Evolutionary conservation across 1,140 invertebrate species (phyloP).

Genomic region (Diuraphis noxia): DNA sequence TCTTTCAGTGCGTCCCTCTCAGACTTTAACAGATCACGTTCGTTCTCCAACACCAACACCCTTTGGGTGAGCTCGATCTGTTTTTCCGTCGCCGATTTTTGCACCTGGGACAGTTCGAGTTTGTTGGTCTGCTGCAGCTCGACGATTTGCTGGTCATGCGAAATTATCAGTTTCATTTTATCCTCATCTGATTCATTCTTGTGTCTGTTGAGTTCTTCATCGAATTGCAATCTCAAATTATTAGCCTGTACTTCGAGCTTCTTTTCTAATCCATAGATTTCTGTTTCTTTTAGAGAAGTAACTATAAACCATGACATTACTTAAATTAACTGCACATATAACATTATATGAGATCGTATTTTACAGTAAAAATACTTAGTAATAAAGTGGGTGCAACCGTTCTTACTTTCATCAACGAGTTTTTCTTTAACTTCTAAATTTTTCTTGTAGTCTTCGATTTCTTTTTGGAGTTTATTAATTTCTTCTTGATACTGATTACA

Average conservation of each 20-base stretch:
- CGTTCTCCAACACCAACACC: not conserved
- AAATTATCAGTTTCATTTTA: constrained; percentile 58
- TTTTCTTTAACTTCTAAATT: constrained; percentile 38
- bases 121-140: constrained; percentile 28
- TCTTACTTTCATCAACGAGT: constrained; percentile 14
- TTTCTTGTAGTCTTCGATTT: not conserved
- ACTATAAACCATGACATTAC: not conserved
- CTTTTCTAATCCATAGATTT: constrained; percentile 17
- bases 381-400: not conserved
- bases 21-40: not conserved
- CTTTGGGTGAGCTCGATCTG: not conserved
- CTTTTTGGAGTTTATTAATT: not conserved
- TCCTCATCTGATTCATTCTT: constrained; percentile 56
- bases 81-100: constrained; percentile 21
- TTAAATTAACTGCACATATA: not conserved
- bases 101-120: not conserved
- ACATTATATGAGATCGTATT: not conserved
- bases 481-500: constrained; percentile 37
- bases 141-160: constrained; percentile 55
- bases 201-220: constrained; percentile 53
- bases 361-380: not conserved
- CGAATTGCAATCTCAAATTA: constrained; percentile 50
- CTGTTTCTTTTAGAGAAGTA: constrained; percentile 10
- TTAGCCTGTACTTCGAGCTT: constrained; percentile 41
- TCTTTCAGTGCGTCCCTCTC: constrained; percentile 24